Base-by-base conservation (phyloP, 2,888 invertebrate species). In the Plusia festucae region DNA sequence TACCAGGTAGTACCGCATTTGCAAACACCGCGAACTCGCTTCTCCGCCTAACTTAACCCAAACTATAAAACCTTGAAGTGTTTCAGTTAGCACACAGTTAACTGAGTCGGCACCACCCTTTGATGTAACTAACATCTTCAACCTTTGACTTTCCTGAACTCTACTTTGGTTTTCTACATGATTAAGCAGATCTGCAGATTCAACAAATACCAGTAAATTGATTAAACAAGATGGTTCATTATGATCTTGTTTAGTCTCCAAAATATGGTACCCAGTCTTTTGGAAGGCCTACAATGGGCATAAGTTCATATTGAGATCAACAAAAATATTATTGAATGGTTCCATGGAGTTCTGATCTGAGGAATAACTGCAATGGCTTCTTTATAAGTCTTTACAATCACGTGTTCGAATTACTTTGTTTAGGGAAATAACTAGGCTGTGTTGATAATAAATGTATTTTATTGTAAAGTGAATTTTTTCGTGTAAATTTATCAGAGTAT, bases 51-150 rank as follows among this genome's bases (percentile, higher is more conserved):
- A 58, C 52, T 73, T 66, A 54, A 18, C 1, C 73, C 73, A 62
- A n/a, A 57, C 51, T 2, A 53, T 11, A 60, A 60, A 70, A 63
- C 65, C 68, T 69, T 74, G 65, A 68, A 75, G 75, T 68, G 44
- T 80, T 73, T 60, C 60, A 70, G 70, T 70, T 74, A 71, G 70
- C 71, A 34, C 67, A 57, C 53, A 55, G 65, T 70, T 73, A 58
- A 61, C 67, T 65, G 58, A 53, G 62, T 66, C 56, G 52, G 60
- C 59, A 46, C 40, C 55, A 66, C 59, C 56, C 76, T 76, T 76
- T 70, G 79, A 70, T 58, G 58, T 73, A 53, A 61, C 71, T 60
- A 66, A 73, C 60, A 76, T 66, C 54, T 62, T 56, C 49, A 55
- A 66, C 59, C 53, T 64, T 46, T 65, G 44, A 74, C 65, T 72